phyloP scores from a whole-genome alignment of 2,113 vertebrate species.

The human (Homo sapiens) region GRCh38 chr5:94419501-94420000 shows the following conservation, averaged over 20 bases:
- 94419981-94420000: background rate
- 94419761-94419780: background rate
- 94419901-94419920: background rate
- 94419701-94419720: background rate
- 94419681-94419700: background rate
- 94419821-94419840: background rate
- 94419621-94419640: background rate
- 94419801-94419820: background rate
- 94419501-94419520: background rate
- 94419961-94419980: background rate
- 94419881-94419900: background rate
- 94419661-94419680: background rate
- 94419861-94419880: background rate
- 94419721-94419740: background rate
- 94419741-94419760: background rate
- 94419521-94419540: background rate
- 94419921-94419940: background rate
- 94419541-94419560: background rate
- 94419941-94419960: background rate
- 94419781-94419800: background rate
- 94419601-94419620: background rate
- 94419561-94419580: background rate
- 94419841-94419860: background rate
- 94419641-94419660: background rate
- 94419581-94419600: background rate